Evolutionary conservation across 2,113 vertebrate genomes (phyloP), one percentile per base, ranked within the genome.

Genomic region (Turdus rufiventris): DNA sequence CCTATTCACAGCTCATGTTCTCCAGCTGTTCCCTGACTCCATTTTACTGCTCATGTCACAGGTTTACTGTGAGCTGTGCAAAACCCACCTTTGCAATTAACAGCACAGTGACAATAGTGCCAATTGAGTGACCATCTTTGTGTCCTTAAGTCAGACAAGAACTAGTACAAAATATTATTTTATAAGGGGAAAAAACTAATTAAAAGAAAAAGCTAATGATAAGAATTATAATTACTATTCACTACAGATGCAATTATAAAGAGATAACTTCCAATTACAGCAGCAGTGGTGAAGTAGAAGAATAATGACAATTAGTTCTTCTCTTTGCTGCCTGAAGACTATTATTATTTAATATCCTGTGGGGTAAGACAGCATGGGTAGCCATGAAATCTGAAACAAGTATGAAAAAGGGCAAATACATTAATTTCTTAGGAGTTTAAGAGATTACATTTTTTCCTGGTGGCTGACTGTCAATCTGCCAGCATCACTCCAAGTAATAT

Each of bases 161-260:
- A 66, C 77, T 34, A 50, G 36, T 72, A 90, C 5, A 94, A 97
- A 96, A 94, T 85, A 91, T 19, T 95, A 75, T 94, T 96, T 97
- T 97, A 91, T 93, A 63, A 47, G n/a, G 68, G 58, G 50, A 29
- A 73, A 91, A 97, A 95, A 40, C 38, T 96, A 96, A 98, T 96
- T 97, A 97, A 94, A 92, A 95, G 57, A 86, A 95, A 97, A 97
- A 95, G 20, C 28, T 89, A 97, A 95, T 73, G 82, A 94, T 96
- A 98, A 97, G 91, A 97, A 96, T 97, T 97, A 96, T 96, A 98
- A 98, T 97, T 97, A 94, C 74, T 96, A 82, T 92, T 96, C 89
- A 96, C 82, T 93, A 94, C 96, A 97, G 93, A 97, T 96, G 80
- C 92, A 98, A 96, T 97, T 98, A 97, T 95, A 96, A 70, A 60